A percentile compares a stretch with the other conserved stretches of the same genome.
Conservation (phyloP, 2,797 vertebrate genomes). For the Amniataba percoides region DNA sequence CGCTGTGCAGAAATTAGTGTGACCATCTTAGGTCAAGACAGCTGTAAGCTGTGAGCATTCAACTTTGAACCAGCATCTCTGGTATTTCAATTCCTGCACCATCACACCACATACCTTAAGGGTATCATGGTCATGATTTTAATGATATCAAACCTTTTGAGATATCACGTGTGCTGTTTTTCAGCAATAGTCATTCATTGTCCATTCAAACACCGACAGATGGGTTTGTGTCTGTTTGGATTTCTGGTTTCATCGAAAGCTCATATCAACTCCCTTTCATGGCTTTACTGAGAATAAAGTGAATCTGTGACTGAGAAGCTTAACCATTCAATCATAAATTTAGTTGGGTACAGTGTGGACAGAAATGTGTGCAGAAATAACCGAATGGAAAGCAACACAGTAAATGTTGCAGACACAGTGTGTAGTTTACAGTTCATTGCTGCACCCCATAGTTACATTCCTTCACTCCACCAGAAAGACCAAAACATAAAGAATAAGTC, state of each 20-base stretch:
- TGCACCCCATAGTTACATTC: background rate
- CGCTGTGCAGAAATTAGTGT: slow-evolving; percentile 2
- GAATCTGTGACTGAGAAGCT: background rate
- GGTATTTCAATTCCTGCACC: background rate
- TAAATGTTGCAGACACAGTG: background rate
- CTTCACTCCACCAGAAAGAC: background rate
- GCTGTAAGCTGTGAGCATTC: slow-evolving; percentile 6
- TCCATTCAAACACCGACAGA: background rate
- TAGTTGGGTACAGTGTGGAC: background rate
- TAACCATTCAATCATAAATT: background rate
- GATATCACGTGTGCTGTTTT: background rate
- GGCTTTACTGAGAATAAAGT: background rate
- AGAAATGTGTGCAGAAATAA: background rate
- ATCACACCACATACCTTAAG: background rate
- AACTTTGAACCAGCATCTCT: background rate
- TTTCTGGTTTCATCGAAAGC: background rate
- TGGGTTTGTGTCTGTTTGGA: background rate
- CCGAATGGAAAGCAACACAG: background rate
- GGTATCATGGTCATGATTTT: background rate
- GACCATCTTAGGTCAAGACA: slow-evolving; percentile 7
- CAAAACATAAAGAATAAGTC: background rate
- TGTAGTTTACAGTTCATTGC: background rate
- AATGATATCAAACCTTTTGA: background rate
- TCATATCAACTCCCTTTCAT: background rate
- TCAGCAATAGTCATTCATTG: background rate